These are phyloP conservation scores for Zosterops hypoxanthus DNA, from an alignment of 2,113 vertebrate species.

Conservation along the genomic window DNA sequence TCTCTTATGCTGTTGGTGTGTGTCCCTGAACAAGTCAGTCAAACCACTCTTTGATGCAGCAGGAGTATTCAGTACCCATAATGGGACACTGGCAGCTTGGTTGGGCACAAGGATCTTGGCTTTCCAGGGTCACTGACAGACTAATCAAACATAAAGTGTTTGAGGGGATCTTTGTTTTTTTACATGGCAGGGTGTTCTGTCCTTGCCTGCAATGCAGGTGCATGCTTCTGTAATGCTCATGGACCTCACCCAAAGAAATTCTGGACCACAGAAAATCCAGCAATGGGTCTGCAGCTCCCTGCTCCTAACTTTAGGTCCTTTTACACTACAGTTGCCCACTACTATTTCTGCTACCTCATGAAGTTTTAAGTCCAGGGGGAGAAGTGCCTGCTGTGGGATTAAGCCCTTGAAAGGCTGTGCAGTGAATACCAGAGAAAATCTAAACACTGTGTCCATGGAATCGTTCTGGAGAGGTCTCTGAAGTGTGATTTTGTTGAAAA, in stretches of 20 bases:
- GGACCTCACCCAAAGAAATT: background rate
- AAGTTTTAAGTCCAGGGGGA: background rate
- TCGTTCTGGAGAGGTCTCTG: background rate
- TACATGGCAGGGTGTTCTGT: background rate
- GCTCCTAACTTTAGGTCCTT: background rate
- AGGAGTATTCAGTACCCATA: accelerated
- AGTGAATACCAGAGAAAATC: background rate
- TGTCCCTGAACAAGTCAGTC: background rate
- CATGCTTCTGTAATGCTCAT: background rate
- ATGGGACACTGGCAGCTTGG: background rate
- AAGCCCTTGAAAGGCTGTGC: background rate
- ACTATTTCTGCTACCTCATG: accelerated
- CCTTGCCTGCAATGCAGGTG: background rate
- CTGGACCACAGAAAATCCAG: background rate
- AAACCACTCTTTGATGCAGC: accelerated
- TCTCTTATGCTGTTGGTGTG: background rate
- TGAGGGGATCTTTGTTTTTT: background rate
- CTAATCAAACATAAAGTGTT: background rate
- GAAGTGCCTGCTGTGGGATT: background rate
- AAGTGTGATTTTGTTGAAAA: background rate
- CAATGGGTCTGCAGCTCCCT: background rate
- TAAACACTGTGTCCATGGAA: background rate
- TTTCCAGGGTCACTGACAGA: background rate
- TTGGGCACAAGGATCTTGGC: background rate
- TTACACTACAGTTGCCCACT: background rate